Base-by-base conservation (phyloP, 2,113 vertebrate species). In the Myotis brandtii region DNA sequence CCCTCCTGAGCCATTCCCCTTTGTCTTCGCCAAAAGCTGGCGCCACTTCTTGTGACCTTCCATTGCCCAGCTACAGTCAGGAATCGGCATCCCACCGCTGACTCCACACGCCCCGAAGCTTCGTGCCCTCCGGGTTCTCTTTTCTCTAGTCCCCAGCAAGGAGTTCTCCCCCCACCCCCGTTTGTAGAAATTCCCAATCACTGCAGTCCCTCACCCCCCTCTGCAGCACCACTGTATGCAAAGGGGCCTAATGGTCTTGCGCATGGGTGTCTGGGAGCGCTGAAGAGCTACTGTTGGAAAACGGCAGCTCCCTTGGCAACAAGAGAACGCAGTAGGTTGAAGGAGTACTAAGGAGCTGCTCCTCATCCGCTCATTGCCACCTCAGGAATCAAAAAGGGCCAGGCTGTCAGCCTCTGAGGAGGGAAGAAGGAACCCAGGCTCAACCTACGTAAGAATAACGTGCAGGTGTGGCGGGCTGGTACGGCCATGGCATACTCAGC, bases 61-160 rank as follows among this genome's bases (percentile, higher is more conserved):
- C 48, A 0, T 2, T 14, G 30, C 30, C 82, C 62, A 3, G 34
- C 48, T 14, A 21, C 0, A 40, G 40, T 37, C 40, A 0, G 0
- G 4, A 54, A 21, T 37, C 43, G 11, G 70, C 2, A 18, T 2
- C 11, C 37, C 48, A 6, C 67, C 11, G 1, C 18, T 0, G 0
- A 32, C 66, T 30, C 25, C 40, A 9, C 10, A 10, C 3, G 2
- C 69, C 14, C n/a, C 9, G 21, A 10, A 21, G 9, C 89, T 11
- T 0, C 34, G 27, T 27, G 37, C 5, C n/a, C 50, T 76, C 75
- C 6, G 2, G 16, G 30, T 11, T 62, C 43, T 64, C 72, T 67
- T 95, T 48, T 14, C 72, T 46, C 3, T 8, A 59, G 46, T 43
- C 52, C 83, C 67, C 23, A 76, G 56, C 46, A 20, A 66, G 59